Conservation (phyloP, 2,797 vertebrate genomes). For the Oreochromis mossambicus region DNA sequence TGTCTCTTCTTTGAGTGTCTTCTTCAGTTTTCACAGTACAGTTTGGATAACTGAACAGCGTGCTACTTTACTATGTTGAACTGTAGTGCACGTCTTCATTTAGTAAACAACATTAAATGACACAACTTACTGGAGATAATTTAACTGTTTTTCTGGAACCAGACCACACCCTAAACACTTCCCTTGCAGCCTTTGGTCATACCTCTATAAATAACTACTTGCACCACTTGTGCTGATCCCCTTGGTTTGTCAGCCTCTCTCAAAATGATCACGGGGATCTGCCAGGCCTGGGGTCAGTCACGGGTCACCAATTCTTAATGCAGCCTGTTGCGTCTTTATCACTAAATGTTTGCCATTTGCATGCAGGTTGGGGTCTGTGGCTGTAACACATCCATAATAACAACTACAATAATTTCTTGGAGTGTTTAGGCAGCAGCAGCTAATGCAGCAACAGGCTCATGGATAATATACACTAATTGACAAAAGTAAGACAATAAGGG, state of each 20-base stretch:
- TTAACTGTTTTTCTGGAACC: neutral
- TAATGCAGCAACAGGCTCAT: neutral
- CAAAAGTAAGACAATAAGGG: neutral
- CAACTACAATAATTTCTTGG: neutral
- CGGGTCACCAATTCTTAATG: neutral
- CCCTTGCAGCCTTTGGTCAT: neutral
- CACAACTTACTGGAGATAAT: neutral
- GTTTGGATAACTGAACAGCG: neutral
- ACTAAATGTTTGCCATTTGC: neutral
- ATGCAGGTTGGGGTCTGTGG: neutral
- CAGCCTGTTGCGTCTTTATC: rapidly evolving
- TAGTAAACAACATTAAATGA: neutral
- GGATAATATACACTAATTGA: neutral
- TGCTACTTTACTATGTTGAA: neutral
- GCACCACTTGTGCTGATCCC: neutral
- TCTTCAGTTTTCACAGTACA: neutral
- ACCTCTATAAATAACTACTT: neutral
- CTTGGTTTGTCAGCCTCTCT: neutral
- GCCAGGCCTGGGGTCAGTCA: neutral
- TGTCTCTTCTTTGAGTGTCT: neutral
- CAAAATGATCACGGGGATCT: neutral
- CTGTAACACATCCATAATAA: neutral
- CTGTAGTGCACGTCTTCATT: neutral
- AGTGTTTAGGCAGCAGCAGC: neutral
- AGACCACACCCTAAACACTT: neutral